Evolutionary conservation across 23 tunicate species (phyloP), one percentile per base, ranked within the genome.

Genomic region (Botrylloides violaceus): DNA sequence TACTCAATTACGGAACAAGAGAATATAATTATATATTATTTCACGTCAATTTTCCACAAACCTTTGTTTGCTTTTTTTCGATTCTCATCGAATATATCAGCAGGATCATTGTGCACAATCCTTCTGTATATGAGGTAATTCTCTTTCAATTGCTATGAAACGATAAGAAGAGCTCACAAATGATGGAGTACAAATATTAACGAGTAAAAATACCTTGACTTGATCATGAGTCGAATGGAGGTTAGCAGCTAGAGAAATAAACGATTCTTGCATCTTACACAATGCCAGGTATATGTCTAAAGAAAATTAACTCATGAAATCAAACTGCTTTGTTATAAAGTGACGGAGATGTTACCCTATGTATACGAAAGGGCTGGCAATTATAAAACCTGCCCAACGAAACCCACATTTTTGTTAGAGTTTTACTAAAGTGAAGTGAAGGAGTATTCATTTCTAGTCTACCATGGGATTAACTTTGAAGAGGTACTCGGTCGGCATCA

Each of bases 251-350:
- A 90, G 82, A 3, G 85, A 64, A 21, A 90, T 80, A 62, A 90
- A 90, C 66, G 82, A 84, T 66, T 90, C 97, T 55, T 90, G 97
- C 82, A 83, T 79, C 49, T 83, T 90, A 66, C 78, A 68, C 27
- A 90, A 60, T 36, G 97, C 90, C 15, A 70, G 32, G 22, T 88
- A 83, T 43, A 90, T 83, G 35, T 90, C 97, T 90, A 60, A 48
- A 68, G 7, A 68, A 3, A 30, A 15, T 9, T 9, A 23, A 24
- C 65, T 26, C 65, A 59, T 26, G 9, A 59, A 24, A 19, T 7
- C 65, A 59, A 19, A 15, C 56, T 15, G 56, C 56, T 19, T 15
- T 15, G 18, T 48, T 48, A 48, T 15, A 19, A 15, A 15, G 56
- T 48, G 19, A 48, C 15, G 15, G 56, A 15, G 19, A 15, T 48